Evolutionary conservation across 1,140 invertebrate species (phyloP).

Genomic region (Pseudomyrmex flavicornis): DNA sequence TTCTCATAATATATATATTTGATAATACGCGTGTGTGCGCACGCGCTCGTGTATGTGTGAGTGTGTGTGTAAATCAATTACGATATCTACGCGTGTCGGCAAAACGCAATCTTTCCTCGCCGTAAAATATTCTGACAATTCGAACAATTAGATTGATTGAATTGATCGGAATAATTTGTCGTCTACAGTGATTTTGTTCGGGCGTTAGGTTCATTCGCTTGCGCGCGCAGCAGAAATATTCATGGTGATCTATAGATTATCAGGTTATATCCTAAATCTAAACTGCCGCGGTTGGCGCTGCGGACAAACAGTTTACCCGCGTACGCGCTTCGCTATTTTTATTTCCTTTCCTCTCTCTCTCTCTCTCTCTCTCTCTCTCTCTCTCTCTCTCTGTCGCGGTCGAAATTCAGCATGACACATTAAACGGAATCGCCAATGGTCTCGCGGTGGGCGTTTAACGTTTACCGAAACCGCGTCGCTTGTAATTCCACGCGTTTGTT

Average conservation of each 20-base stretch:
- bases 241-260: conserved; percentile 53
- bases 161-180: conserved; percentile 34
- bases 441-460: conserved; percentile 43
- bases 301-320: conserved; percentile 48
- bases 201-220: conserved; percentile 32
- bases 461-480: conserved; percentile 52
- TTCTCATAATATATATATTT: neutral
- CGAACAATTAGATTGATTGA: neutral
- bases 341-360: neutral
- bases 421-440: conserved; percentile 57
- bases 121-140: neutral
- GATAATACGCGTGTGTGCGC: neutral
- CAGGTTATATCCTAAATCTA: conserved; percentile 43
- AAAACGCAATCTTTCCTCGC: neutral
- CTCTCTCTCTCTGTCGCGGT: too few species aligned
- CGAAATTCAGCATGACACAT: conserved; percentile 44
- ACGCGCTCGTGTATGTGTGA: too few species aligned
- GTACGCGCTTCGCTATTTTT: conserved; percentile 41
- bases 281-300: conserved; percentile 27
- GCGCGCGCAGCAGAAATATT: conserved; percentile 40
- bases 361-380: neutral
- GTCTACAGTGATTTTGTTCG: conserved; percentile 36
- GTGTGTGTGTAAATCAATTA: too few species aligned
- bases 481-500: conserved; percentile 56
- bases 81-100: too few species aligned